phyloP scores from a whole-genome alignment of 2,888 invertebrate species.

The Phyllotreta cruciferae region DNA sequence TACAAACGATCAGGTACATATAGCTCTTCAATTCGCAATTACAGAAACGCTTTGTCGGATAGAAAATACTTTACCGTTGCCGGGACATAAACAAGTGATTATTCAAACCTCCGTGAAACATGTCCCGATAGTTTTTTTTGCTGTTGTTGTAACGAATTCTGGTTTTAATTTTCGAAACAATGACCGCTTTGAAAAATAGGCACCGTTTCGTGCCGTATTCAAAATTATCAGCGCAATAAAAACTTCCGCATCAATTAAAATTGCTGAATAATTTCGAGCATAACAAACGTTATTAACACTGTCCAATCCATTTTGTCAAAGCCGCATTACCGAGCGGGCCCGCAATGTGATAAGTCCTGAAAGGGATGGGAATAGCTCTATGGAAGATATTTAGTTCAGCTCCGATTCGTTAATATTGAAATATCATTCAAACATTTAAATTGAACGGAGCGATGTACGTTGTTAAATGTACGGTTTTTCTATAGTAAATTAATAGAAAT shows the following conservation, averaged over 20 bases:
- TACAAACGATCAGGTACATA: too few species aligned
- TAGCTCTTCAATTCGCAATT: too few species aligned
- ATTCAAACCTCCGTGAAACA: slow-evolving; percentile 18
- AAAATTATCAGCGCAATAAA: slow-evolving; percentile 23
- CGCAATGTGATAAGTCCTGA: slow-evolving; percentile 17
- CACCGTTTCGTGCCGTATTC: slow-evolving; percentile 19
- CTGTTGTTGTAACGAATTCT: slow-evolving; percentile 5
- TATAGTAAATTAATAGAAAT: too few species aligned
- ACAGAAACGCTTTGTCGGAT: too few species aligned
- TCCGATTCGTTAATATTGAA: too few species aligned
- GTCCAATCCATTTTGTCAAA: slow-evolving; percentile 42
- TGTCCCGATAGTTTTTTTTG: slow-evolving; percentile 16
- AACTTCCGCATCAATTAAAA: slow-evolving; percentile 33
- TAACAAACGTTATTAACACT: slow-evolving; percentile 40
- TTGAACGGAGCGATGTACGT: too few species aligned
- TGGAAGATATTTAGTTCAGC: too few species aligned
- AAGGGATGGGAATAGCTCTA: neutral
- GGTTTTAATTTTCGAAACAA: slow-evolving; percentile 16
- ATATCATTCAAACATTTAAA: too few species aligned
- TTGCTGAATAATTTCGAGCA: slow-evolving; percentile 38
- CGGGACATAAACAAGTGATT: slow-evolving; percentile 5
- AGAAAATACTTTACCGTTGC: slow-evolving; percentile 7
- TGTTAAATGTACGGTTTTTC: too few species aligned
- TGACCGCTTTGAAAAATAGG: slow-evolving; percentile 12
- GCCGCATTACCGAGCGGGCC: slow-evolving; percentile 23